Percentiles rank a stretch among this genome's conserved stretches.
These are phyloP conservation scores for Agrypnia vestita DNA, from an alignment of 1,140 invertebrate species.

Conservation along the genomic window DNA sequence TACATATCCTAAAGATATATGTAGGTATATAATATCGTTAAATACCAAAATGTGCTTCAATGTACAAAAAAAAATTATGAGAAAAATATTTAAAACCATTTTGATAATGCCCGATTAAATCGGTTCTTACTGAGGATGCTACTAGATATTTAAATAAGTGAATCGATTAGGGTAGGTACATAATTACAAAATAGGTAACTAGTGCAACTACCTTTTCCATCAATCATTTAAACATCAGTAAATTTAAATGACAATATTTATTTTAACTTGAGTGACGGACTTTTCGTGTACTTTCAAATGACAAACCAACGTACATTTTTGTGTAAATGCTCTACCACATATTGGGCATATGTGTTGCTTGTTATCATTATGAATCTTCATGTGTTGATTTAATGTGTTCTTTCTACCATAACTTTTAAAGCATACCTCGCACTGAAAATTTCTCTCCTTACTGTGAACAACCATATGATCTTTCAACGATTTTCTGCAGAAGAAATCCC, in stretches of 20 bases:
- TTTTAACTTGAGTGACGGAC: neutral
- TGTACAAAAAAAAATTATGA: no score
- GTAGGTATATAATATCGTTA: no score
- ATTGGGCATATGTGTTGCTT: constrained; percentile 66
- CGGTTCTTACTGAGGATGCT: no score
- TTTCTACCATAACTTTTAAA: constrained; percentile 66
- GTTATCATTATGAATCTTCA: constrained; percentile 80
- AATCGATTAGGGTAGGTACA: neutral
- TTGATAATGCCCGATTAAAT: no score
- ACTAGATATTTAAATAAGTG: neutral
- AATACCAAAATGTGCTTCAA: no score
- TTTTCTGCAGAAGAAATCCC: constrained; percentile 64
- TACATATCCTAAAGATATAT: no score
- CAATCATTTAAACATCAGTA: no score
- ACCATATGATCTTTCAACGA: constrained; percentile 70
- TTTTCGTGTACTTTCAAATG: constrained; percentile 64
- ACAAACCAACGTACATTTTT: constrained; percentile 66
- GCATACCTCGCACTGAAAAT: constrained; percentile 73
- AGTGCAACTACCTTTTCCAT: no score
- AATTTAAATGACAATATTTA: neutral
- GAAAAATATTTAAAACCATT: no score
- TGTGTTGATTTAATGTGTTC: constrained; percentile 81
- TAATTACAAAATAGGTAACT: neutral
- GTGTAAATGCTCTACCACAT: constrained; percentile 67
- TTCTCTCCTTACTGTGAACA: constrained; percentile 72